Percentiles rank a stretch among this genome's conserved stretches.
These are phyloP conservation scores for Girardinichthys multiradiatus DNA, from an alignment of 2,113 vertebrate species.

Conservation along the genomic window DNA sequence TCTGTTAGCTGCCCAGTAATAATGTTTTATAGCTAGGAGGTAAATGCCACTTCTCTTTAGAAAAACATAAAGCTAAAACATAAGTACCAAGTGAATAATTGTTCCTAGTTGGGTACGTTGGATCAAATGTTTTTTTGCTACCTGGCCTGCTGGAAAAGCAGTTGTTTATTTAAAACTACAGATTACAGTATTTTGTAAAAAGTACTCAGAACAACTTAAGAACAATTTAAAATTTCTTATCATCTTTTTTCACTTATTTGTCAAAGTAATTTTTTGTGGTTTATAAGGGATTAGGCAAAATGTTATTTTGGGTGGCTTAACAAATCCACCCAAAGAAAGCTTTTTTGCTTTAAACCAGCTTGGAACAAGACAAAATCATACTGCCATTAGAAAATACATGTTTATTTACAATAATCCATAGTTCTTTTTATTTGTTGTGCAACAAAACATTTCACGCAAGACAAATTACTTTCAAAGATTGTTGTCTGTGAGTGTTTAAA, in stretches of 20 bases:
- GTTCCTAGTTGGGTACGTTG: too few species aligned
- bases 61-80: too few species aligned
- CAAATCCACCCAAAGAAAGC: neutral
- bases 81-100: too few species aligned
- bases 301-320: neutral
- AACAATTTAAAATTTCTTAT: neutral
- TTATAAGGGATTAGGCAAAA: neutral
- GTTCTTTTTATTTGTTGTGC: neutral
- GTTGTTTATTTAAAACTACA: neutral
- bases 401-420: neutral
- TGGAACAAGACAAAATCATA: neutral
- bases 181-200: neutral
- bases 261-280: neutral
- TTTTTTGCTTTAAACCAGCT: neutral
- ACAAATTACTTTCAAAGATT: neutral
- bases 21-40: too few species aligned
- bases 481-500: slow-evolving; percentile 1
- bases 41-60: too few species aligned
- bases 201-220: neutral
- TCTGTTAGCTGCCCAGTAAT: too few species aligned
- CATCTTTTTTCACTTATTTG: neutral
- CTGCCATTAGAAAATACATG: neutral
- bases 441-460: neutral
- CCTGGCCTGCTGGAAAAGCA: neutral
- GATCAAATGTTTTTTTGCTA: too few species aligned